Evolutionary conservation across 1,140 invertebrate genomes (phyloP).

Genomic region (Philopotamus ludificatus): DNA sequence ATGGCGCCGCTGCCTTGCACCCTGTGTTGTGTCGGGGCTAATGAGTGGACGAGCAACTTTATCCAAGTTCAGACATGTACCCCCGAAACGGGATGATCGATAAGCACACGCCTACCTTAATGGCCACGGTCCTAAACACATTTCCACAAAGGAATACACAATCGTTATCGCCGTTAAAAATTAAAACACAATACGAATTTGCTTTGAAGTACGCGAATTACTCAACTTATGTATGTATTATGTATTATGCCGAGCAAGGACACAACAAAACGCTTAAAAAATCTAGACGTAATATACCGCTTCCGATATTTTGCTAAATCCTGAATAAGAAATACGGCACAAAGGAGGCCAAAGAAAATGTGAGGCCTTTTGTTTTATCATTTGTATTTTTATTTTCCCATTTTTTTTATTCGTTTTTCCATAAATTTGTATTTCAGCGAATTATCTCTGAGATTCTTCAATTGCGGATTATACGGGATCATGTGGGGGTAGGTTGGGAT

Average conservation of each 20-base stretch:
- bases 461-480: neutral
- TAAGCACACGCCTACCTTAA: too few species aligned
- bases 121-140: neutral
- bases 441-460: neutral
- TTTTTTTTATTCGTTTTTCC: neutral
- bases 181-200: too few species aligned
- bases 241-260: too few species aligned
- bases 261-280: conserved; percentile 21
- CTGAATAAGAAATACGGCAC: neutral
- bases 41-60: neutral
- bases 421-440: neutral
- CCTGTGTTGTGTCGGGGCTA: neutral
- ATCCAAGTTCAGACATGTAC: neutral
- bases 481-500: too few species aligned
- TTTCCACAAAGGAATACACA: neutral
- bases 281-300: conserved; percentile 1
- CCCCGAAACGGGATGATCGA: too few species aligned
- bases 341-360: neutral
- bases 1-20: neutral
- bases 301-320: too few species aligned
- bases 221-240: conserved; percentile 13
- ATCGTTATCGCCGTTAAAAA: too few species aligned
- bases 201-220: too few species aligned
- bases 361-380: too few species aligned
- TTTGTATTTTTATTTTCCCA: neutral